Conservation (phyloP, 2,888 invertebrate genomes). For the Seira musarum region DNA sequence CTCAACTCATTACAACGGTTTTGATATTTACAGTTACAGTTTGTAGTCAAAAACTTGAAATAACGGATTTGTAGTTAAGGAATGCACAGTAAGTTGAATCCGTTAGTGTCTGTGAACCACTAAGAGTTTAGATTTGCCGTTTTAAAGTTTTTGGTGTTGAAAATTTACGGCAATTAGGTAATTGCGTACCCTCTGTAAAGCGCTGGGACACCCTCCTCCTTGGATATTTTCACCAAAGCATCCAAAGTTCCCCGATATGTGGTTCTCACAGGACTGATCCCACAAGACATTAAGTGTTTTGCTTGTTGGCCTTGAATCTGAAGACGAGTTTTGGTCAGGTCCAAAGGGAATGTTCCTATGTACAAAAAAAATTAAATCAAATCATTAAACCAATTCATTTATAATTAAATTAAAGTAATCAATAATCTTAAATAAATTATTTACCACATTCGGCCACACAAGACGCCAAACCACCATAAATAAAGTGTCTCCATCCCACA, state of each 20-base stretch:
- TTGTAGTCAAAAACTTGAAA: no score
- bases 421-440: no score
- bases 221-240: slow-evolving; percentile 88
- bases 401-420: no score
- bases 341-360: slow-evolving; percentile 96
- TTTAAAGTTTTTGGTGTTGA: no score
- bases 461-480: slow-evolving; percentile 95
- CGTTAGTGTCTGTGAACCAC: no score
- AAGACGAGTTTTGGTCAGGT: slow-evolving; percentile 93
- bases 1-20: no score
- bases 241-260: slow-evolving; percentile 94
- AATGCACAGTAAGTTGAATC: no score
- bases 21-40: no score
- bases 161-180: slow-evolving; percentile 11
- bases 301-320: slow-evolving; percentile 95
- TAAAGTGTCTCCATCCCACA: slow-evolving; percentile 86
- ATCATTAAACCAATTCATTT: no score
- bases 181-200: slow-evolving; percentile 85
- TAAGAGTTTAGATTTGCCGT: no score
- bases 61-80: no score
- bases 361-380: no score
- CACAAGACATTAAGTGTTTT: slow-evolving; percentile 70
- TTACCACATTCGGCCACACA: slow-evolving; percentile 94
- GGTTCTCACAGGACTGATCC: slow-evolving; percentile 75
- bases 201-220: slow-evolving; percentile 88